These are phyloP conservation scores for Eudasyphora cyanicolor DNA, from an alignment of 2,888 invertebrate species.

Conservation along the genomic window DNA sequence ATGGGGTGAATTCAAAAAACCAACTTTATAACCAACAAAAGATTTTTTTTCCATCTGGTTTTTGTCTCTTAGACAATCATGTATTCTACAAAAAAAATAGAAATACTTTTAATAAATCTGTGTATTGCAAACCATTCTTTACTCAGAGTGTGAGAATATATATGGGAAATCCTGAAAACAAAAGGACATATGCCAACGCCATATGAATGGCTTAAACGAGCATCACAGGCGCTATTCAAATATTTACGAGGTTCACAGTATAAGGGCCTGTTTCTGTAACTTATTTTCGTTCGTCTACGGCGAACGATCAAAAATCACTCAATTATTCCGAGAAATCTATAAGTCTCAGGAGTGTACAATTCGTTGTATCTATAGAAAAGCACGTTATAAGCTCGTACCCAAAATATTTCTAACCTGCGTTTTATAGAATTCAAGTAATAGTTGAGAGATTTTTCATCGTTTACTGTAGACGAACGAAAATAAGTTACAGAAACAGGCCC, in stretches of 20 bases:
- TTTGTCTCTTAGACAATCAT: background rate
- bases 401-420: too few species aligned
- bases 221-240: background rate
- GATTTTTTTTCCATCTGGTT: background rate
- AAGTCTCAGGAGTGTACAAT: too few species aligned
- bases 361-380: too few species aligned
- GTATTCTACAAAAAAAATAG: background rate
- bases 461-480: too few species aligned
- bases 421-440: too few species aligned
- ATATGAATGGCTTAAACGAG: background rate
- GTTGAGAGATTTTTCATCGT: too few species aligned
- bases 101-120: constrained; percentile 16
- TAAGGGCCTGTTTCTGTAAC: too few species aligned
- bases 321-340: too few species aligned
- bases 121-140: background rate
- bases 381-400: too few species aligned
- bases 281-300: too few species aligned
- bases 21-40: background rate
- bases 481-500: too few species aligned
- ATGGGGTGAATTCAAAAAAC: background rate
- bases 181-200: background rate
- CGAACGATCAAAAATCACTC: too few species aligned
- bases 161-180: background rate
- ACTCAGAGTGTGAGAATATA: background rate
- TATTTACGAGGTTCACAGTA: background rate